Percentiles rank a stretch among this genome's conserved stretches.
Evolutionary conservation across 2,888 invertebrate genomes (phyloP).

Genomic region (Molanna angustata): DNA sequence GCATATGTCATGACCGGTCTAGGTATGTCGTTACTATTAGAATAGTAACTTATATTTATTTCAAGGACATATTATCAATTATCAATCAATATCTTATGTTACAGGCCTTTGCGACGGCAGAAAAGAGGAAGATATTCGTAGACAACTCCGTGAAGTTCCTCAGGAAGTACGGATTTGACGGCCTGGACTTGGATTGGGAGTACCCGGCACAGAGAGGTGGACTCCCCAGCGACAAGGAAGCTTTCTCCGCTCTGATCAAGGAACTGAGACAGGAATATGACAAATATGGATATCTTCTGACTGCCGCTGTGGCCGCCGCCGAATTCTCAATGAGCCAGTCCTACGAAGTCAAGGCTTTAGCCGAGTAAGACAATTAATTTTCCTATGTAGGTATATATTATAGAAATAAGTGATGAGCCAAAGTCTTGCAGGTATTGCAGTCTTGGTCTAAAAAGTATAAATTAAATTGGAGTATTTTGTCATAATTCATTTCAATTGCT

Average conservation of each 20-base stretch:
- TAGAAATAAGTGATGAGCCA: too few species aligned
- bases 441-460: too few species aligned
- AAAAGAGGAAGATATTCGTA: constrained; percentile 48
- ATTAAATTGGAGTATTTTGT: too few species aligned
- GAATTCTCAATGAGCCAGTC: constrained; percentile 49
- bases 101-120: constrained; percentile 9
- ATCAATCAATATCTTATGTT: too few species aligned
- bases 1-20: too few species aligned
- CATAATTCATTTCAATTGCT: too few species aligned
- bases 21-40: too few species aligned
- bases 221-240: constrained; percentile 43
- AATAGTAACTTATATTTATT: too few species aligned
- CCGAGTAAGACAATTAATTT: constrained; percentile 49
- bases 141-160: constrained; percentile 55
- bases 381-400: too few species aligned
- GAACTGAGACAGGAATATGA: constrained; percentile 57
- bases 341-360: constrained; percentile 58
- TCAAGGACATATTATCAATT: too few species aligned
- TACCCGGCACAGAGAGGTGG: constrained; percentile 48
- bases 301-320: constrained; percentile 60
- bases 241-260: constrained; percentile 53
- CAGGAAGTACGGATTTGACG: constrained; percentile 60
- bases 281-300: constrained; percentile 50
- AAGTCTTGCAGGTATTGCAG: too few species aligned
- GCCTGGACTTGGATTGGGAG: constrained; percentile 73